These are phyloP conservation scores for Chrysemys picta DNA, from an alignment of 2,113 vertebrate species.

Conservation along the genomic window DNA sequence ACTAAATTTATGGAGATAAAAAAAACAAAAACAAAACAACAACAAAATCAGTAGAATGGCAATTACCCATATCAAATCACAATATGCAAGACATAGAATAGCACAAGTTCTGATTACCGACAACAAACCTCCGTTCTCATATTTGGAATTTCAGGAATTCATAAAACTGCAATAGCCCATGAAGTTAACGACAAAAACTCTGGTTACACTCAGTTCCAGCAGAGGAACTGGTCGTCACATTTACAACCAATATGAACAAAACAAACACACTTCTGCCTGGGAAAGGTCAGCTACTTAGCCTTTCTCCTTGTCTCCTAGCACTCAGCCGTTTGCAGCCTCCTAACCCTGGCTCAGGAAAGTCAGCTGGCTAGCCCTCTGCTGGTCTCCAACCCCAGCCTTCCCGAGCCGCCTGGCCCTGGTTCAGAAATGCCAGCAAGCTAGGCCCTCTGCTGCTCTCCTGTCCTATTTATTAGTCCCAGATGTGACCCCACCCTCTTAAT, in stretches of 20 bases:
- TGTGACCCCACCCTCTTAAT: too few species aligned
- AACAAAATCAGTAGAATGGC: neutral
- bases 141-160: neutral
- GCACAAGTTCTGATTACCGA: neutral
- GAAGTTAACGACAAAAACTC: neutral
- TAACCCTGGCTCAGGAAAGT: too few species aligned
- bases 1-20: neutral
- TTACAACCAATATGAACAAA: neutral
- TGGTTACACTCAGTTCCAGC: neutral
- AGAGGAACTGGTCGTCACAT: neutral
- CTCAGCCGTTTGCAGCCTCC: too few species aligned
- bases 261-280: neutral
- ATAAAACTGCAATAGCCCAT: neutral
- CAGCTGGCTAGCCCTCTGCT: too few species aligned
- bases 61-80: neutral
- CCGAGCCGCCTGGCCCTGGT: too few species aligned
- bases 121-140: neutral
- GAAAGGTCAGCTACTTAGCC: too few species aligned
- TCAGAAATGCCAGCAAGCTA: too few species aligned
- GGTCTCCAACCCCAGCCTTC: too few species aligned
- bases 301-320: too few species aligned
- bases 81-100: neutral
- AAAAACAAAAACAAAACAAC: neutral
- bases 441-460: too few species aligned
- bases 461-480: too few species aligned